Conservation (phyloP, 2,797 vertebrate genomes). For the Molossus molossus region DNA sequence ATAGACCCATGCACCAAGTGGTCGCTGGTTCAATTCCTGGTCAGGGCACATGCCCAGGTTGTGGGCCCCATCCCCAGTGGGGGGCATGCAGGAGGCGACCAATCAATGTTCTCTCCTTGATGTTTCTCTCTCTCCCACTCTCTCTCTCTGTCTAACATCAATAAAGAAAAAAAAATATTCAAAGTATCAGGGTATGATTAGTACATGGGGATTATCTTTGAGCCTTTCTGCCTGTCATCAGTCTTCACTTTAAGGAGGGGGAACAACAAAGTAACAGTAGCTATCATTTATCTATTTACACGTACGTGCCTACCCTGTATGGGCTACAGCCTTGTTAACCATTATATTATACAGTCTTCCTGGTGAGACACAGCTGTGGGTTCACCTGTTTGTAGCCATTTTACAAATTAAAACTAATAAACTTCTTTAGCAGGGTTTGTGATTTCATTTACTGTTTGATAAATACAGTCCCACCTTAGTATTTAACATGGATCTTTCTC, state of each 20-base stretch:
- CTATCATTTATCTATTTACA: not conserved
- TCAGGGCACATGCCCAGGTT: no score
- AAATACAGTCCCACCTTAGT: not conserved
- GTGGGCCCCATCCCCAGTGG: no score
- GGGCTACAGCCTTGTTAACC: not conserved
- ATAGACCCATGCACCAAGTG: no score
- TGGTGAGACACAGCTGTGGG: not conserved
- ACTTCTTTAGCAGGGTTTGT: not conserved
- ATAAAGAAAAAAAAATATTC: no score
- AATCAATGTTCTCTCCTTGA: no score
- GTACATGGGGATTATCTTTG: not conserved
- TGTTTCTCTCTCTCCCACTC: no score
- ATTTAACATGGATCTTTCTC: not conserved
- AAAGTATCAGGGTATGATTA: not conserved
- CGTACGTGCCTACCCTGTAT: not conserved
- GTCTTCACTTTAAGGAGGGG: not conserved
- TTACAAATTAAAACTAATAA: not conserved
- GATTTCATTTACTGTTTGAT: not conserved
- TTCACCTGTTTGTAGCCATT: not conserved
- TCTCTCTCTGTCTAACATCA: no score
- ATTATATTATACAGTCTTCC: not conserved
- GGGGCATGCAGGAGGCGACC: no score
- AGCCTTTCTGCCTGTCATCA: not conserved
- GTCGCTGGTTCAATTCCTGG: no score
- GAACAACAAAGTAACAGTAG: not conserved